These are phyloP conservation scores for Agrypnus murinus DNA, from an alignment of 2,888 invertebrate genomes.

Conservation along the genomic window DNA sequence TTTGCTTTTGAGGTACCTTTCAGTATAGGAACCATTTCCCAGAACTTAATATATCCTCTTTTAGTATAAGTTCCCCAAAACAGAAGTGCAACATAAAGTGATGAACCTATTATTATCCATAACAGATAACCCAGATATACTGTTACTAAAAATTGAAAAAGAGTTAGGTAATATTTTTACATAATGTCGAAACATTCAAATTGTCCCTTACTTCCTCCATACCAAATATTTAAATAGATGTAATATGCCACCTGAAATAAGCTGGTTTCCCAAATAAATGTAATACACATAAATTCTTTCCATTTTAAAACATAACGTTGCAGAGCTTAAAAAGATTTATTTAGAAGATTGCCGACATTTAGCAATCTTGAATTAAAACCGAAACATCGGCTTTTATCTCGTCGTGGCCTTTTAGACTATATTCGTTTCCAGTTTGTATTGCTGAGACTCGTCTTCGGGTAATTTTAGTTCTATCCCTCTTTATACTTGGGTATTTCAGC, in stretches of 20 bases:
- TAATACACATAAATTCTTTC: constrained; percentile 16
- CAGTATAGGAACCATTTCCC: constrained; percentile 16
- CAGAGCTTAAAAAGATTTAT: too few species aligned
- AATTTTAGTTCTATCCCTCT: neutral
- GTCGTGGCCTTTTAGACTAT: too few species aligned
- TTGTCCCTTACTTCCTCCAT: constrained; percentile 1
- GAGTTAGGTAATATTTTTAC: too few species aligned
- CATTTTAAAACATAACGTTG: constrained; percentile 12
- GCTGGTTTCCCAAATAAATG: neutral
- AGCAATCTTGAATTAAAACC: too few species aligned
- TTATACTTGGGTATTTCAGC: constrained; percentile 19
- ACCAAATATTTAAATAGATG: neutral
- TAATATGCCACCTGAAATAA: neutral
- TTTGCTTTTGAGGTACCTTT: too few species aligned
- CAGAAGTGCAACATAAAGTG: neutral
- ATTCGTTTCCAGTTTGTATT: too few species aligned
- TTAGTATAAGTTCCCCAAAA: constrained; percentile 29
- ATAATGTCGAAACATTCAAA: too few species aligned
- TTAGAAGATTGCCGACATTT: too few species aligned
- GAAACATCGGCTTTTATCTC: too few species aligned
- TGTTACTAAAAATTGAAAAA: neutral
- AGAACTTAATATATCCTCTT: constrained; percentile 25
- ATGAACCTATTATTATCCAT: neutral
- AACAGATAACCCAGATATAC: constrained; percentile 1
- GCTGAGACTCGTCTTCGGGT: too few species aligned